phyloP scores from a whole-genome alignment of 1,140 invertebrate genomes.

The Epicauta chinensis region DNA sequence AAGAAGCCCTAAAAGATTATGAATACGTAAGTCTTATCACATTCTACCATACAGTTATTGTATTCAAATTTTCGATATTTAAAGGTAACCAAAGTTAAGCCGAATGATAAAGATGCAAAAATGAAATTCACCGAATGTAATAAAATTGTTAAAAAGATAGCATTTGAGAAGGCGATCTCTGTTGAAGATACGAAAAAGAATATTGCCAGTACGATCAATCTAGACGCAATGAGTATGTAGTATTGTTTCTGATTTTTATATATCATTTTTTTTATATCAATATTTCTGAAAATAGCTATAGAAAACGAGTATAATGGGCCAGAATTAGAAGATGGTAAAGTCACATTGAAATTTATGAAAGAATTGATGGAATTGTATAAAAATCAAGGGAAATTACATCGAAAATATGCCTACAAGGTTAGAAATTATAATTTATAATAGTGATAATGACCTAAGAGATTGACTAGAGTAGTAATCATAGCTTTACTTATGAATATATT shows the following conservation, averaged over 20 bases:
- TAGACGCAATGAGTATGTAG: slow-evolving; percentile 88
- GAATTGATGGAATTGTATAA: slow-evolving; percentile 89
- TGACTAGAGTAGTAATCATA: too few relatives aligned
- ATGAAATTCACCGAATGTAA: slow-evolving; percentile 91
- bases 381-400: slow-evolving; percentile 88
- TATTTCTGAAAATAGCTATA: slow-evolving; percentile 58
- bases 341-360: slow-evolving; percentile 77
- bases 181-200: slow-evolving; percentile 83
- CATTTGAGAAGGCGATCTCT: slow-evolving; percentile 96
- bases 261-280: slow-evolving; percentile 31
- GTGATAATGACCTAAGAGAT: too few relatives aligned
- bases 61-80: not conserved
- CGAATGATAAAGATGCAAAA: slow-evolving; percentile 91
- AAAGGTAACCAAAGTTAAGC: slow-evolving; percentile 79
- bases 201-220: slow-evolving; percentile 78
- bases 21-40: slow-evolving; percentile 92
- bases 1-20: slow-evolving; percentile 92
- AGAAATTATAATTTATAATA: too few relatives aligned
- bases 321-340: slow-evolving; percentile 78
- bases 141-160: slow-evolving; percentile 91
- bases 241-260: too few relatives aligned
- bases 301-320: slow-evolving; percentile 94
- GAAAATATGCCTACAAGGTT: slow-evolving; percentile 98
- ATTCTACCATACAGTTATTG: too few relatives aligned
- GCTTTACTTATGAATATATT: not conserved